Conservation (phyloP, 1,140 invertebrate genomes). For the Saccostrea cuccullata region DNA sequence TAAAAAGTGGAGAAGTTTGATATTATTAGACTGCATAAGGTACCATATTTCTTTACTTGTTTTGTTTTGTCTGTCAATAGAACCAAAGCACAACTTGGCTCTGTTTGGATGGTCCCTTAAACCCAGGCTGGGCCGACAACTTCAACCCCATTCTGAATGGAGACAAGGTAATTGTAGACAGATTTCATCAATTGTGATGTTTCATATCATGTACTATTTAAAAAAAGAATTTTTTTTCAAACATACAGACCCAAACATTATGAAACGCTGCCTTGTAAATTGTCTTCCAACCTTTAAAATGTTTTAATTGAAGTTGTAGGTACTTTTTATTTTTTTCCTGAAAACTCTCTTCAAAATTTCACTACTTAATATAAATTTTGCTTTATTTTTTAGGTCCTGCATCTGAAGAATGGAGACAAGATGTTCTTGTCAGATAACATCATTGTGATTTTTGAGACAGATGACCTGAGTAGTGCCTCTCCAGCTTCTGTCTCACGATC, state of each 20-base stretch:
- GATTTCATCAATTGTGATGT: too few species aligned
- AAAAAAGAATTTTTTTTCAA: too few species aligned
- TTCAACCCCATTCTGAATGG: slow-evolving; percentile 75
- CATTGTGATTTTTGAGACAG: slow-evolving; percentile 78
- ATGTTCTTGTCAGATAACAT: slow-evolving; percentile 76
- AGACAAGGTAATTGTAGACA: slow-evolving; percentile 67
- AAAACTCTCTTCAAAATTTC: too few species aligned
- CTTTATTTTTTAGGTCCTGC: slow-evolving; percentile 69
- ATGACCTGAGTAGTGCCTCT: slow-evolving; percentile 72
- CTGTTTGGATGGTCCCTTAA: slow-evolving; percentile 76
- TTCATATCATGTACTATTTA: too few species aligned
- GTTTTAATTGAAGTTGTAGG: too few species aligned
- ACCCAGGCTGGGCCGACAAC: slow-evolving; percentile 75
- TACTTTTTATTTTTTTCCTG: too few species aligned
- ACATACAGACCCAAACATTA: too few species aligned
- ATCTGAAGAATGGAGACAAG: slow-evolving; percentile 78
- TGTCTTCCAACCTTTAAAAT: too few species aligned
- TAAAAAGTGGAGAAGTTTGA: too few species aligned
- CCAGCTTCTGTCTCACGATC: slow-evolving; percentile 74
- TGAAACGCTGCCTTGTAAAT: too few species aligned
- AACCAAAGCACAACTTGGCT: slow-evolving; percentile 78
- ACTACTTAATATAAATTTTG: too few species aligned
- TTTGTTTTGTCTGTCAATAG: slow-evolving; percentile 62
- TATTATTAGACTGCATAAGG: too few species aligned
- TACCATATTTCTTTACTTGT: neutral